Conservation (phyloP, 64 coral and sea anemone genomes). For the Trachythela sp. region DNA sequence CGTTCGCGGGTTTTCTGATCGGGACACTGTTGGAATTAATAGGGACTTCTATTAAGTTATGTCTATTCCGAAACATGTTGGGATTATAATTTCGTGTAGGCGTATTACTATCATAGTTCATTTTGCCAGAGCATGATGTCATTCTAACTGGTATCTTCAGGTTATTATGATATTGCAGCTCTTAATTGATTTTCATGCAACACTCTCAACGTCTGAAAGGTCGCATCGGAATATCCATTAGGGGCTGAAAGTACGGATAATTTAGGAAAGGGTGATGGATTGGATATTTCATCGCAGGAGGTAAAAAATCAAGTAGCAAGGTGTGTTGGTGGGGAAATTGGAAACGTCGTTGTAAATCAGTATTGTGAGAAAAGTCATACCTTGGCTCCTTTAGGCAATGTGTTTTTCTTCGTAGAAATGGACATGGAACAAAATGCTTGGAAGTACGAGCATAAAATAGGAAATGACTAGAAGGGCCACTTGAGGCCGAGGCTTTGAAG, state of each 20-base stretch:
- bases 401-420: conserved; percentile 10
- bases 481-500: too few species aligned
- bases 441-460: too few species aligned
- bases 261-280: neutral
- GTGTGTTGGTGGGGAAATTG: neutral
- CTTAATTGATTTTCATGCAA: too few species aligned
- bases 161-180: too few species aligned
- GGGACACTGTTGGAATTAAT: conserved; percentile 1
- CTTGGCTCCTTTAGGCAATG: conserved; percentile 9
- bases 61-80: neutral
- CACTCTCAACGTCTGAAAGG: neutral
- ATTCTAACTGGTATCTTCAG: too few species aligned
- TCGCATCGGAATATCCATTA: neutral
- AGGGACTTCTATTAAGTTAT: neutral
- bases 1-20: neutral
- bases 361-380: conserved; percentile 15
- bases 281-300: neutral
- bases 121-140: too few species aligned
- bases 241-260: neutral
- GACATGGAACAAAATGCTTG: neutral
- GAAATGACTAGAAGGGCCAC: too few species aligned
- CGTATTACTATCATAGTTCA: neutral
- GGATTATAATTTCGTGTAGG: neutral
- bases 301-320: conserved; percentile 9
- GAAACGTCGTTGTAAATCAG: neutral